A percentile compares a stretch with the other conserved stretches of the same genome.
These are phyloP conservation scores for Hoplostethus mediterraneus DNA, from an alignment of 2,797 vertebrate genomes.

Conservation along the genomic window DNA sequence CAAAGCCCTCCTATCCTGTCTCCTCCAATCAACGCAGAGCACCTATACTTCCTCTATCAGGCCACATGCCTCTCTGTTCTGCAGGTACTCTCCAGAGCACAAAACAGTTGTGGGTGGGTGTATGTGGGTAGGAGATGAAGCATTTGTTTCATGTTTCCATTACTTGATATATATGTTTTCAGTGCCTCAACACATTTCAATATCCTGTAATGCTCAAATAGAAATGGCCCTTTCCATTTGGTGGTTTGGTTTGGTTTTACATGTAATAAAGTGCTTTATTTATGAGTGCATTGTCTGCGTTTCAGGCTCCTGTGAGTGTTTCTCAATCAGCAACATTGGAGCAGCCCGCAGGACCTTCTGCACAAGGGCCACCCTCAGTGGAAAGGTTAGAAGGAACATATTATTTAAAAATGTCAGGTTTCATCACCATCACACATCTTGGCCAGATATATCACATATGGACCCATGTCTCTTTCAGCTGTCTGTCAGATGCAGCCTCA, in stretches of 20 bases:
- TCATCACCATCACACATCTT: not conserved
- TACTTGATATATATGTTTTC: constrained; percentile 11
- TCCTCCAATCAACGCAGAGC: constrained; percentile 86
- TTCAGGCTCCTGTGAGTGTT: constrained; percentile 70
- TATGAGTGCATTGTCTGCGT: constrained; percentile 20
- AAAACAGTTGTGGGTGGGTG: constrained; percentile 13
- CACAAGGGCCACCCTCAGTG: constrained; percentile 64
- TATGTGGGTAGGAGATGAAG: constrained; percentile 34
- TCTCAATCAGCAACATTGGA: constrained; percentile 73
- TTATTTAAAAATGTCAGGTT: not conserved
- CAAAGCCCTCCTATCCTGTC: constrained; percentile 84
- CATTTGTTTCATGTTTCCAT: constrained; percentile 35
- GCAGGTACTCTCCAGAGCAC: constrained; percentile 79
- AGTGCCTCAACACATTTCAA: not conserved
- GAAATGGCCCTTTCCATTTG: not conserved
- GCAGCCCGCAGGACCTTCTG: constrained; percentile 59
- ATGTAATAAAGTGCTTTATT: constrained; percentile 3
- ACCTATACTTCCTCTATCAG: constrained; percentile 88
- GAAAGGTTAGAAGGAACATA: constrained; percentile 74
- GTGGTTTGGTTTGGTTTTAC: constrained; percentile 5
- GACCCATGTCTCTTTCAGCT: constrained; percentile 78
- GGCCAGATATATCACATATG: constrained; percentile 1
- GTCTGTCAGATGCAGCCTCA: constrained; percentile 92
- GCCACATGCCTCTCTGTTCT: constrained; percentile 77
- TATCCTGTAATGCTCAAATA: not conserved